These are phyloP conservation scores for Macrotis lagotis DNA, from an alignment of 2,113 vertebrate genomes.

Conservation along the genomic window DNA sequence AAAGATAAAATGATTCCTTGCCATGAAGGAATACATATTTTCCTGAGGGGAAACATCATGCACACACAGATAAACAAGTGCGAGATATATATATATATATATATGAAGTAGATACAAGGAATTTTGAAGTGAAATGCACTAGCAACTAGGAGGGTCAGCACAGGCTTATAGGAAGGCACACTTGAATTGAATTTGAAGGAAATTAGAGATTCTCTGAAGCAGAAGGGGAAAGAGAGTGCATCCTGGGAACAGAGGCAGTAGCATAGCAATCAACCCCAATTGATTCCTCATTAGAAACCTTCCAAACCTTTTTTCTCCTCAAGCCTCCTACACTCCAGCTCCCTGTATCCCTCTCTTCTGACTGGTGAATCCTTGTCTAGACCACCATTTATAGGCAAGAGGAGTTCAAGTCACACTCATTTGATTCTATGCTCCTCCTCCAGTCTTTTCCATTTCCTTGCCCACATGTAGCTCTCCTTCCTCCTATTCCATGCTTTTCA, in stretches of 20 bases:
- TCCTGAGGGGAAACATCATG: background rate
- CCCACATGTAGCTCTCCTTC: background rate
- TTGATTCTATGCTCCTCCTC: background rate
- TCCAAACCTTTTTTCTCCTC: background rate
- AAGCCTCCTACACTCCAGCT: background rate
- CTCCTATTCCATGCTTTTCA: background rate
- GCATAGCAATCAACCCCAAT: background rate
- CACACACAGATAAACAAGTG: background rate
- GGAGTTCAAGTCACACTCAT: background rate
- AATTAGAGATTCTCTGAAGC: background rate
- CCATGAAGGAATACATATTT: background rate
- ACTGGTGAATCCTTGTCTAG: background rate
- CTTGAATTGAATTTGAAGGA: background rate
- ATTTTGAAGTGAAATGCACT: background rate
- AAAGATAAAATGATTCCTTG: too few relatives aligned
- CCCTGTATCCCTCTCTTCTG: background rate
- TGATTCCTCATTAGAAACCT: background rate
- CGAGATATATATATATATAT: background rate
- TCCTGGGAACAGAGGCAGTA: background rate
- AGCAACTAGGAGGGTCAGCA: background rate
- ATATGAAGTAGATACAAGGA: background rate
- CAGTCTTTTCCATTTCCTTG: background rate
- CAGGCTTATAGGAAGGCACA: background rate
- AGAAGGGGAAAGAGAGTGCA: background rate
- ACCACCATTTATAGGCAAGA: background rate